These are phyloP conservation scores for Argentina silus DNA, from an alignment of 2,797 vertebrate genomes.

Conservation along the genomic window DNA sequence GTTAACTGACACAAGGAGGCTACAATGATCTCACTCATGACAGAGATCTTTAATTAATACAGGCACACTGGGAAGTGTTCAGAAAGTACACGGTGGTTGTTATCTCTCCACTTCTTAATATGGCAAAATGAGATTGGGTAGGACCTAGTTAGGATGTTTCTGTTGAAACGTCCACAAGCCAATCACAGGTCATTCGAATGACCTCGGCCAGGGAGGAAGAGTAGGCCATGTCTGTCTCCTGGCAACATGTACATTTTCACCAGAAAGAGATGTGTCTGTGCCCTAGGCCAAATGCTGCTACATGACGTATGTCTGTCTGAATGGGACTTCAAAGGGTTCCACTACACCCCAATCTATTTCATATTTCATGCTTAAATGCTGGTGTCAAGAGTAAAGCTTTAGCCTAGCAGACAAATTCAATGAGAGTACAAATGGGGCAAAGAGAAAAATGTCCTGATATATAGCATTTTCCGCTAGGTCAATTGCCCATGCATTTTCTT, in stretches of 20 bases:
- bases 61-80: slow-evolving; percentile 1
- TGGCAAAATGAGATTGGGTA: background rate
- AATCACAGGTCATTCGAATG: slow-evolving; percentile 28
- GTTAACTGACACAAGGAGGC: slow-evolving; percentile 55
- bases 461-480: slow-evolving; percentile 3
- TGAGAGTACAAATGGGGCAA: slow-evolving; percentile 28
- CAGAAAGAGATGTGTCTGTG: slow-evolving; percentile 35
- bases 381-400: slow-evolving; percentile 40
- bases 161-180: slow-evolving; percentile 27
- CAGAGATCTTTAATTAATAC: slow-evolving; percentile 48
- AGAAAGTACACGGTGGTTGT: too few species aligned
- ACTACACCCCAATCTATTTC: slow-evolving; percentile 39
- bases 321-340: slow-evolving; percentile 41
- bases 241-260: slow-evolving; percentile 53
- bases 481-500: slow-evolving; percentile 27
- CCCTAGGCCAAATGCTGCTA: slow-evolving; percentile 50
- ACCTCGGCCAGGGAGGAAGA: slow-evolving; percentile 25
- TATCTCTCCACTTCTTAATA: background rate
- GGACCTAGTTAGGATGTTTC: slow-evolving; percentile 9
- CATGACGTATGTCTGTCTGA: slow-evolving; percentile 34
- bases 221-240: slow-evolving; percentile 33
- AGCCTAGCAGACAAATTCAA: slow-evolving; percentile 44
- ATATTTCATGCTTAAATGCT: slow-evolving; percentile 39
- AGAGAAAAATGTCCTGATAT: slow-evolving; percentile 13
- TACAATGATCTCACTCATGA: slow-evolving; percentile 33